phyloP scores from a whole-genome alignment of 2,797 vertebrate species.

The Thunnus albacares region DNA sequence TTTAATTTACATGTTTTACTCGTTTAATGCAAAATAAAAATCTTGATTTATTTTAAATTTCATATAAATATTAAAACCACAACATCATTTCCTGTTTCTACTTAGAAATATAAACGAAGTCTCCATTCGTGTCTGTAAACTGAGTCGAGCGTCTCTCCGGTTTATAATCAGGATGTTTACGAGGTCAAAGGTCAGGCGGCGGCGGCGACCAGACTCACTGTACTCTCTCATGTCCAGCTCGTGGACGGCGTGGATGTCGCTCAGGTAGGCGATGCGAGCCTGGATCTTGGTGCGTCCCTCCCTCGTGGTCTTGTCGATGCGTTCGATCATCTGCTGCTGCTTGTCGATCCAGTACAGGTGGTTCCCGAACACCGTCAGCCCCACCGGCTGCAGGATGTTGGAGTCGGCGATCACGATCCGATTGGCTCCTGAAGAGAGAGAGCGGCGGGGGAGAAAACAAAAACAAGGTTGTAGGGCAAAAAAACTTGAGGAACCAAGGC shows the following conservation, averaged over 20 bases:
- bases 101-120: too few relatives aligned
- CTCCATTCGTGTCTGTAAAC: too few relatives aligned
- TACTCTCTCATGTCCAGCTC: conserved; percentile 93
- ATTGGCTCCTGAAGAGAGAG: conserved; percentile 89
- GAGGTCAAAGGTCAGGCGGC: neutral
- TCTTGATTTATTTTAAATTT: too few relatives aligned
- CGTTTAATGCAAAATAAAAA: too few relatives aligned
- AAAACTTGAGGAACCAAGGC: conserved; percentile 62
- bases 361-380: conserved; percentile 94
- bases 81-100: too few relatives aligned
- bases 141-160: too few relatives aligned
- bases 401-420: conserved; percentile 96
- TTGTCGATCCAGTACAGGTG: conserved; percentile 99
- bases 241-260: conserved; percentile 97
- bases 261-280: conserved; percentile 94
- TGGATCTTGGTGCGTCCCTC: conserved; percentile 98
- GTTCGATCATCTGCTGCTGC: conserved; percentile 99
- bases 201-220: conserved; percentile 84
- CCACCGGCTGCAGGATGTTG: conserved; percentile 97
- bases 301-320: conserved; percentile 94
- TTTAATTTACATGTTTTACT: too few relatives aligned
- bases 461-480: conserved; percentile 64
- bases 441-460: conserved; percentile 28
- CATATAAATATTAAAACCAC: too few relatives aligned
- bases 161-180: too few relatives aligned